phyloP scores from a whole-genome alignment of 2,888 invertebrate genomes.

The Pseudolycoriella hygida region DNA sequence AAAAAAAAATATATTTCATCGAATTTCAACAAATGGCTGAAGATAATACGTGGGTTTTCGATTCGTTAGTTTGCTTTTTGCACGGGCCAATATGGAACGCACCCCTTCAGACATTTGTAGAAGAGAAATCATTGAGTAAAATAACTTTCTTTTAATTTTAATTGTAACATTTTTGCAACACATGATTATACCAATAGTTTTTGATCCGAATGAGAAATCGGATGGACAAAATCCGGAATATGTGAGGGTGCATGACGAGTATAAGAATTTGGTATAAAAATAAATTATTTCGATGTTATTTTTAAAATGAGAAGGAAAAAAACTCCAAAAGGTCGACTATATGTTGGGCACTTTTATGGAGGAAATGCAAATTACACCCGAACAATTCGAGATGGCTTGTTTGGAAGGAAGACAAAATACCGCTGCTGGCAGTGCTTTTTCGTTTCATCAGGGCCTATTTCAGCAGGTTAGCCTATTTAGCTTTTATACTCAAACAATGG shows the following conservation, averaged over 20 bases:
- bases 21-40: slow-evolving; percentile 26
- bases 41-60: slow-evolving; percentile 76
- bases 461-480: too few species aligned
- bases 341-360: slow-evolving; percentile 86
- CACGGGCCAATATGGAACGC: slow-evolving; percentile 88
- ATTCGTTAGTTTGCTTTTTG: slow-evolving; percentile 76
- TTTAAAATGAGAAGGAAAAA: neutral
- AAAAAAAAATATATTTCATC: too few species aligned
- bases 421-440: slow-evolving; percentile 32
- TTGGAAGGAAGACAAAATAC: slow-evolving; percentile 28
- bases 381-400: slow-evolving; percentile 75
- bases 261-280: slow-evolving; percentile 63
- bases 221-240: slow-evolving; percentile 55
- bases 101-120: slow-evolving; percentile 78
- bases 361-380: slow-evolving; percentile 73
- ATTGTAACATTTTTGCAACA: too few species aligned
- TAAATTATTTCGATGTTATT: slow-evolving; percentile 1
- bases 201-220: slow-evolving; percentile 54
- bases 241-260: slow-evolving; percentile 62
- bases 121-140: slow-evolving; percentile 82
- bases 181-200: slow-evolving; percentile 55
- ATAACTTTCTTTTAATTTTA: too few species aligned
- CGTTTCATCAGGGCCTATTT: slow-evolving; percentile 42
- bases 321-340: slow-evolving; percentile 48
- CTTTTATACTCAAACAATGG: too few species aligned